These are phyloP conservation scores for Operophtera brumata DNA, from an alignment of 2,888 invertebrate genomes.

Conservation along the genomic window DNA sequence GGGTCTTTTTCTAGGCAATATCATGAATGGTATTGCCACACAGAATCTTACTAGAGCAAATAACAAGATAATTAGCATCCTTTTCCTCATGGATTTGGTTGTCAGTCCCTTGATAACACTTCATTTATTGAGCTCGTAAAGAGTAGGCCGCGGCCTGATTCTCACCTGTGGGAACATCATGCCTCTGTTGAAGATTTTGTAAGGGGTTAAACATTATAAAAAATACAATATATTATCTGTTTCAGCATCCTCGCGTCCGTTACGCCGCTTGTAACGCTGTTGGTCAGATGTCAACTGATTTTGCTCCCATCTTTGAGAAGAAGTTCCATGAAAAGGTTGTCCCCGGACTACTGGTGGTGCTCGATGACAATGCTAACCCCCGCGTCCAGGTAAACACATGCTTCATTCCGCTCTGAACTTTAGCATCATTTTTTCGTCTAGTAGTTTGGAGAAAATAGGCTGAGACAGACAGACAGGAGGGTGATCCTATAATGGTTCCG, in stretches of 20 bases:
- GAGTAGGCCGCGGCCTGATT: too few relatives aligned
- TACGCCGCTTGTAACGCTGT: conserved; percentile 99
- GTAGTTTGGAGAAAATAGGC: too few relatives aligned
- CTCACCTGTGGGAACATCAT: too few relatives aligned
- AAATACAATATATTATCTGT: not conserved
- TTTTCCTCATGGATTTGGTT: conserved; percentile 54
- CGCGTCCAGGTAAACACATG: conserved; percentile 88
- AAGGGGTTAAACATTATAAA: not conserved
- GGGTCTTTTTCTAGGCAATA: conserved; percentile 34
- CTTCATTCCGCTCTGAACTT: not conserved
- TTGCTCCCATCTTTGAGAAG: conserved; percentile 97
- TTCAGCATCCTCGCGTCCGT: conserved; percentile 92
- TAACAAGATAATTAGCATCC: conserved; percentile 74
- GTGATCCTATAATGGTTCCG: too few relatives aligned
- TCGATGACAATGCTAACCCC: conserved; percentile 95
- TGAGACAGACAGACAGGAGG: too few relatives aligned
- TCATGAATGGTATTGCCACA: conserved; percentile 40
- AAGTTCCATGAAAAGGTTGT: conserved; percentile 98
- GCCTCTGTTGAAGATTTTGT: not conserved
- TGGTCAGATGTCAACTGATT: conserved; percentile 99
- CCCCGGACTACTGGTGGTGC: conserved; percentile 91
- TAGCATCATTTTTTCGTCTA: too few relatives aligned
- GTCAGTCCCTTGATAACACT: conserved; percentile 74
- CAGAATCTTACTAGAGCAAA: conserved; percentile 63
- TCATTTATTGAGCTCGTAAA: too few relatives aligned